phyloP scores from a whole-genome alignment of 2,797 vertebrate genomes.

The Nasua narica region DNA sequence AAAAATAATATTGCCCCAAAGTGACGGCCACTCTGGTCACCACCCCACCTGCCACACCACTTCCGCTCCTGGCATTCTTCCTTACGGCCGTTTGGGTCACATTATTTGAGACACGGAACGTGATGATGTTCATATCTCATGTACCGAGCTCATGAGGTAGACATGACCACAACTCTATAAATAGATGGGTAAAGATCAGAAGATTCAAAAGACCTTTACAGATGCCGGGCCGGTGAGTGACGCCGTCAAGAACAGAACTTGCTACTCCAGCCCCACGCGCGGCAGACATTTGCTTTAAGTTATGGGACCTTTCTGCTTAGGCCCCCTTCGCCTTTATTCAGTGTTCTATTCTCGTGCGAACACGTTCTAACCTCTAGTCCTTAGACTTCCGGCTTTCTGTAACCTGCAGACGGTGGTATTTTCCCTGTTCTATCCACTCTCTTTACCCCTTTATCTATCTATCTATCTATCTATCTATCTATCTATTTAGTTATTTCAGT shows the following conservation, averaged over 20 bases:
- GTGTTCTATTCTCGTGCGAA: background rate
- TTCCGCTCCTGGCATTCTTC: background rate
- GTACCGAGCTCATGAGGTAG: background rate
- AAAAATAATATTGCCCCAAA: too few relatives aligned
- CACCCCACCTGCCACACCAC: rapidly evolving
- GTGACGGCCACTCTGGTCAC: background rate
- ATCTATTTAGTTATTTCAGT: too few relatives aligned
- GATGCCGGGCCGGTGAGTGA: rapidly evolving
- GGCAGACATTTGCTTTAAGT: rapidly evolving
- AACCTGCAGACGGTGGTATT: background rate
- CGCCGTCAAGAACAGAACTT: rapidly evolving
- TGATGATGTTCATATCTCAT: rapidly evolving
- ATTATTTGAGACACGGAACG: rapidly evolving
- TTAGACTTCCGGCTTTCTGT: background rate
- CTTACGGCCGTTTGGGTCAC: rapidly evolving
- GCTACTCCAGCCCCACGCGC: rapidly evolving
- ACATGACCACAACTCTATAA: rapidly evolving
- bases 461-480: too few relatives aligned
- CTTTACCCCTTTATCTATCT: too few relatives aligned
- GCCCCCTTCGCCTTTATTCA: background rate
- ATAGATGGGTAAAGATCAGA: background rate
- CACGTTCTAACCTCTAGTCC: background rate
- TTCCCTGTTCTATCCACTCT: background rate
- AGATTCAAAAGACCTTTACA: background rate
- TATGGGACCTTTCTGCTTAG: rapidly evolving